Percentiles rank a stretch among this genome's conserved stretches.
Evolutionary conservation across 2,113 vertebrate species (phyloP).

Genomic region (Mesoclemmys tuberculata): DNA sequence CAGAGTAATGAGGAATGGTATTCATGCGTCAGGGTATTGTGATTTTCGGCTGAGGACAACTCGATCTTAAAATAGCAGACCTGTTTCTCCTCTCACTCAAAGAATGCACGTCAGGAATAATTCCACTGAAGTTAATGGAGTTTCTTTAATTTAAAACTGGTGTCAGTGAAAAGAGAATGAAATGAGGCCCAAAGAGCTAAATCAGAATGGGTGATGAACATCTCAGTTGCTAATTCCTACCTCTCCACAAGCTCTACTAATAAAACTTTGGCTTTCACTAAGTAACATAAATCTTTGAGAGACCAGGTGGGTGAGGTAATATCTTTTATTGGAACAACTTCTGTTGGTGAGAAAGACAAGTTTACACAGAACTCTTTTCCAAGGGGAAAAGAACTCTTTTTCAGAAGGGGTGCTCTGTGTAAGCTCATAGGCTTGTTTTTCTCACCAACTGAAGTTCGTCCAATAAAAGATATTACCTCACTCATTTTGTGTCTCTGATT

Average conservation of each 20-base stretch:
- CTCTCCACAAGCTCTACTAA: neutral
- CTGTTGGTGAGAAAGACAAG: no score
- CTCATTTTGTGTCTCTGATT: neutral
- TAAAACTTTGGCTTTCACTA: neutral
- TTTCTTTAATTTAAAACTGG: neutral
- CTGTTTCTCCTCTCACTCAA: neutral
- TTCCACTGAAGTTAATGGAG: neutral
- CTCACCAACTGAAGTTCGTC: neutral
- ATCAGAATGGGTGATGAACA: neutral
- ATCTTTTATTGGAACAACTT: no score
- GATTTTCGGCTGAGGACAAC: neutral
- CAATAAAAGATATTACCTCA: neutral
- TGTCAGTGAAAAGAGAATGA: neutral
- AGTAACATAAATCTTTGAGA: no score
- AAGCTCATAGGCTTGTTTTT: neutral
- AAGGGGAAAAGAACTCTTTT: no score
- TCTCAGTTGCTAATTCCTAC: neutral
- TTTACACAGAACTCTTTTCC: no score
- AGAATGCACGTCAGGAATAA: rapidly evolving
- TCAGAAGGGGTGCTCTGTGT: neutral
- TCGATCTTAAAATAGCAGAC: neutral
- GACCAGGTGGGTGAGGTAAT: no score
- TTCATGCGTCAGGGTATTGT: neutral
- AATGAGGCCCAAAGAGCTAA: neutral
- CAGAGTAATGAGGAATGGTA: neutral